Conservation (phyloP, 2,888 invertebrate genomes). For the Callyntrura guangdongensis region DNA sequence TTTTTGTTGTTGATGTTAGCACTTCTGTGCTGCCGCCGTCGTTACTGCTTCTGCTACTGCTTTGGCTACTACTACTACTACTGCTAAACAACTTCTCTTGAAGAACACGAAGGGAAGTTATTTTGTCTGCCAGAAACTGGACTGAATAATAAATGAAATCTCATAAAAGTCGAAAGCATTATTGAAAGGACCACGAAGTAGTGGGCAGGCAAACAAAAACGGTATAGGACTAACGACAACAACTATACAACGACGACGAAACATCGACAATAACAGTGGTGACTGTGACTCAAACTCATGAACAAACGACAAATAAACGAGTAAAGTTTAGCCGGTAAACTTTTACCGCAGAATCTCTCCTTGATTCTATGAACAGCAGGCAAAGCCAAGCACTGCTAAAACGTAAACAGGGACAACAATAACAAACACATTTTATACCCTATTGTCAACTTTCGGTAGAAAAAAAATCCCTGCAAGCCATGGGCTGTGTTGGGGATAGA, state of each 20-base stretch:
- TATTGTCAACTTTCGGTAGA: slow-evolving; percentile 40
- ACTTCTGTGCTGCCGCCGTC: no score
- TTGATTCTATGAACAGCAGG: no score
- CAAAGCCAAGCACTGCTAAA: neutral
- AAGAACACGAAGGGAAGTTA: slow-evolving; percentile 34
- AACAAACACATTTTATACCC: slow-evolving; percentile 49
- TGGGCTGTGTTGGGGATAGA: neutral
- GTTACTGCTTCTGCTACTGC: neutral
- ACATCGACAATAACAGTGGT: slow-evolving; percentile 29
- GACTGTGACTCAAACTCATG: neutral
- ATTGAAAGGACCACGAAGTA: slow-evolving; percentile 54
- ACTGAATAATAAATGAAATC: slow-evolving; percentile 62
- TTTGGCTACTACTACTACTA: neutral
- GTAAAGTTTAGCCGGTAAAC: slow-evolving; percentile 56
- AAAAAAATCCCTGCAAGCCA: slow-evolving; percentile 5
- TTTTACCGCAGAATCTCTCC: slow-evolving; percentile 51
- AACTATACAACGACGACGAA: slow-evolving; percentile 17
- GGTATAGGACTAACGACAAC: slow-evolving; percentile 16
- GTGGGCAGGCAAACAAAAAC: slow-evolving; percentile 51
- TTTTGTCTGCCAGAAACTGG: slow-evolving; percentile 52
- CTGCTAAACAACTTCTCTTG: neutral
- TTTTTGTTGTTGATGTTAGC: slow-evolving; percentile 15
- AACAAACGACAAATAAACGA: slow-evolving; percentile 46
- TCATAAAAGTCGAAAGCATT: slow-evolving; percentile 60
- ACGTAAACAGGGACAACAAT: neutral